Base-by-base conservation (phyloP, 2,888 invertebrate genomes). In the Gisinianus flammeolus region DNA sequence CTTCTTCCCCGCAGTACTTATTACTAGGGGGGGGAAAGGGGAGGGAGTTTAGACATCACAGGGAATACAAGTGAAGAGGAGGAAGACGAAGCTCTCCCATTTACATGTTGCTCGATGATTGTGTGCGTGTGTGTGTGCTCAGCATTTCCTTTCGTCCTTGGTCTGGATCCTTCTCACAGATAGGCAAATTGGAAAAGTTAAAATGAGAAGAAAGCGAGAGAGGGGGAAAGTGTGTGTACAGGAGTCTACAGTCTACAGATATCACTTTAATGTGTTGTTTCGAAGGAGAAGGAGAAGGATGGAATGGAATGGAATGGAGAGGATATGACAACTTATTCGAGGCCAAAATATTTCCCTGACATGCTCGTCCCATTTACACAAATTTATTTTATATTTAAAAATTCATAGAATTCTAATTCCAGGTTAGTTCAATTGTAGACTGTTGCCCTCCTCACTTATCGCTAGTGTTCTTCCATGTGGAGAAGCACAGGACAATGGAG, bases 341-440 rank as follows among this genome's bases (percentile, higher is more conserved):
- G 19, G 5, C 56, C 19, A 6, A 56, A 19, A 6, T 12, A 4
- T 56, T 3, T 56, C 4, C 16, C 16, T n/a, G n/a, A n/a, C 56
- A 56, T 22, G 19, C 56, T 22, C 56, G 3, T 56, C 56, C 56
- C 56, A 6, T 12, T 3, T 3, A 19, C 56, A 56, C 56, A 69
- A 69, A 69, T 35, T 69, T 69, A 69, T 69, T 69, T 69, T 44
- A 24, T 35, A 69, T 69, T 69, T 69, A 69, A 69, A 35, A 33
- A 69, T 69, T 69, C 35, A 69, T 69, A 24, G 69, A 69, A 69
- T 69, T 35, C 22, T 69, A 69, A 69, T 69, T 69, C n/a, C 33
- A 69, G 24, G 64, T 64, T 64, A 3, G 5, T n/a, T n/a, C n/a
- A n/a, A n/a, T n/a, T n/a, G n/a, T n/a, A n/a, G n/a, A n/a, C n/a